These are phyloP conservation scores for Pollenia labialis DNA, from an alignment of 2,888 invertebrate genomes.

Conservation along the genomic window DNA sequence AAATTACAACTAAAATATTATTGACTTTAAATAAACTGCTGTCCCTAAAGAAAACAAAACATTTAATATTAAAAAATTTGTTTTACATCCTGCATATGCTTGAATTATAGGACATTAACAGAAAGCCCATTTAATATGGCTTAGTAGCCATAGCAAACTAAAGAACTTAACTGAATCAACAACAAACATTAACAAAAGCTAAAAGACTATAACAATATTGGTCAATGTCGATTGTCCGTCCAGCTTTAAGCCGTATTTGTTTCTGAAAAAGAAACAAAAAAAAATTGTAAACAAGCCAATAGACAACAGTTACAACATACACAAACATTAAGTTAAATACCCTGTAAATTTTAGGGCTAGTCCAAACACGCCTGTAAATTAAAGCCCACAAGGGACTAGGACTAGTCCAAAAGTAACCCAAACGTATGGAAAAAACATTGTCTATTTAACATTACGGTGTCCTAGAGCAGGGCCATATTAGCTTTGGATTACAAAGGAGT, in stretches of 20 bases:
- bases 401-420: no score
- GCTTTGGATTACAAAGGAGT: no score
- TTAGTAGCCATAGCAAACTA: slow-evolving; percentile 12
- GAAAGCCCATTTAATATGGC: neutral
- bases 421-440: no score
- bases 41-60: neutral
- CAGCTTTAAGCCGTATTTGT: slow-evolving; percentile 27
- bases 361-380: no score
- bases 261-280: neutral
- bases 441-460: no score
- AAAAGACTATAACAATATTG: slow-evolving; percentile 55
- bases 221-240: slow-evolving; percentile 19
- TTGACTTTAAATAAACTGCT: neutral
- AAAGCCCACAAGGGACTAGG: no score
- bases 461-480: no score
- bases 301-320: slow-evolving; percentile 4
- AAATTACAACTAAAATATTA: neutral
- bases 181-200: slow-evolving; percentile 55
- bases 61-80: slow-evolving; percentile 11
- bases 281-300: slow-evolving; percentile 39
- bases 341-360: no score
- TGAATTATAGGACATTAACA: neutral
- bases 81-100: neutral
- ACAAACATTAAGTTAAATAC: slow-evolving; percentile 21
- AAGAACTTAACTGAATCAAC: slow-evolving; percentile 5